phyloP scores from a whole-genome alignment of 2,888 invertebrate genomes.

The Metellina segmentata region DNA sequence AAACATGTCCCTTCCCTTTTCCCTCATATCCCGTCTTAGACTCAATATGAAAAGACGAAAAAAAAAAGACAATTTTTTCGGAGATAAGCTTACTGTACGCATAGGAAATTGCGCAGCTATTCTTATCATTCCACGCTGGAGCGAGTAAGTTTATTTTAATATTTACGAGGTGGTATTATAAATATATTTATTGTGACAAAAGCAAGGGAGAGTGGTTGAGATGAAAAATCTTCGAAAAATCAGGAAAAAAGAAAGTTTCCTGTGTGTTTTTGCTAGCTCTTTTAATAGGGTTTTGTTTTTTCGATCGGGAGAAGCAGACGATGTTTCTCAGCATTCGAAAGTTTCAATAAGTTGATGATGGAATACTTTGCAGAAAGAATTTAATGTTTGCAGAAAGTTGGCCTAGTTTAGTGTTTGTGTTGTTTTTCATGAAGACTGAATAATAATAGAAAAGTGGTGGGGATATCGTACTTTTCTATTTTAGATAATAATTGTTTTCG shows the following conservation, averaged over 20 bases:
- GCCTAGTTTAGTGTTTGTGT: too few relatives aligned
- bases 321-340: too few relatives aligned
- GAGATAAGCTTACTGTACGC: conserved; percentile 1
- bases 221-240: not conserved
- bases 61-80: not conserved
- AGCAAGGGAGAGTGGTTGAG: not conserved
- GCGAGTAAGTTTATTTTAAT: conserved; percentile 34
- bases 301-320: not conserved
- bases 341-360: too few relatives aligned
- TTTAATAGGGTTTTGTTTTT: not conserved
- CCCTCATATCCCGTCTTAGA: not conserved
- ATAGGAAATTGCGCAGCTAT: conserved; percentile 37
- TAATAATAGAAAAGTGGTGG: too few relatives aligned
- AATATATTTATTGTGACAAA: conserved; percentile 6
- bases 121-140: not conserved
- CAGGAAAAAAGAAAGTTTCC: not conserved
- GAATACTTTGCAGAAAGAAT: too few relatives aligned
- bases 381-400: too few relatives aligned
- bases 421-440: too few relatives aligned
- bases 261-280: not conserved
- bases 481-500: too few relatives aligned
- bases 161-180: conserved; percentile 44
- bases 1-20: not conserved
- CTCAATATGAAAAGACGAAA: not conserved
- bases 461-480: too few relatives aligned